A percentile compares a stretch with the other conserved stretches of the same genome.
Conservation (phyloP, 2,113 vertebrate species). For the Meriones unguiculatus region DNA sequence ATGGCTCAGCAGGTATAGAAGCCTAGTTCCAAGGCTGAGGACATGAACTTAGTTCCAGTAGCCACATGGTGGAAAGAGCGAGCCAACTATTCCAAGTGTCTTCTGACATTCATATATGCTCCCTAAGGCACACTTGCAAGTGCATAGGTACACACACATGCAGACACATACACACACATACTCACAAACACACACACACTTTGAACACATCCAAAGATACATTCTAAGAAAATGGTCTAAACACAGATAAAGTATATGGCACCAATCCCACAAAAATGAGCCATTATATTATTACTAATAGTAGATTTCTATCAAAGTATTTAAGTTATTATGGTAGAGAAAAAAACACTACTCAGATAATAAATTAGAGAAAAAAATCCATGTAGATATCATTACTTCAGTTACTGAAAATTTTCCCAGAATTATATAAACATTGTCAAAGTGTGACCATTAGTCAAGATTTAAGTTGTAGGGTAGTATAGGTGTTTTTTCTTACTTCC, state of each 20-base stretch:
- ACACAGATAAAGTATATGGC: not conserved
- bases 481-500: not conserved
- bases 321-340: not conserved
- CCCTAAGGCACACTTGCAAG: not conserved
- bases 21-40: not conserved
- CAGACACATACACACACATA: not conserved
- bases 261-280: not conserved
- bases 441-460: not conserved
- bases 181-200: not conserved
- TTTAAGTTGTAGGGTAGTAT: not conserved
- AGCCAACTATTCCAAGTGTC: not conserved
- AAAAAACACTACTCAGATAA: not conserved
- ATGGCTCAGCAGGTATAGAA: not conserved
- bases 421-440: not conserved
- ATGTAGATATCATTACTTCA: not conserved
- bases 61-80: not conserved
- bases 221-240: not conserved
- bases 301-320: not conserved
- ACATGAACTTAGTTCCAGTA: not conserved
- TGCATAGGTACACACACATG: not conserved
- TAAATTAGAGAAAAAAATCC: slow-evolving; percentile 24
- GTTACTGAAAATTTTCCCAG: not conserved
- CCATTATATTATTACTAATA: slow-evolving; percentile 4
- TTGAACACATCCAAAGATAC: not conserved
- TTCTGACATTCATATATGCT: not conserved